Base-by-base conservation (phyloP, 2,888 invertebrate genomes). In the Lochmaea capreae region DNA sequence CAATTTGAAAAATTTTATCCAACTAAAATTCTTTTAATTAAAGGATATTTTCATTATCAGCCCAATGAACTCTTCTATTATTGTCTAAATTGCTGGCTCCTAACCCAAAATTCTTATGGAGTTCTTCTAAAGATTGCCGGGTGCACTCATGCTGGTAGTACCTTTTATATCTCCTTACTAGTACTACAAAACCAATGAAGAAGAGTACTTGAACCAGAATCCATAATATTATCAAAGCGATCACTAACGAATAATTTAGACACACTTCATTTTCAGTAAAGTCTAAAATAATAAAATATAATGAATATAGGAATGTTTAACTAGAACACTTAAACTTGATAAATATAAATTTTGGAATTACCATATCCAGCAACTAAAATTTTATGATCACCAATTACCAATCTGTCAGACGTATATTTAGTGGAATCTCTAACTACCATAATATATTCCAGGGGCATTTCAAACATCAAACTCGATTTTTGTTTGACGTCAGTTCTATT, bases 11-110 rank as follows among this genome's bases (percentile, higher is more conserved):
- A 10, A 16, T 16, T 16, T 9, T 10, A 11, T 58, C 58, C 26
- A 58, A 67, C 6, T 65, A 22, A 26, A 39, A 16, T 58, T n/a
- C n/a, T n/a, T 54, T 52, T 65, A 6, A 65, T 71, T 43, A 73
- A 61, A 78, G 74, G 49, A 80, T 78, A 77, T 81, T 76, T 14
- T 82, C 80, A 74, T 82, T 81, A 78, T 93, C 93, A 0, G 92
- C 93, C 92, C 93, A 93, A 83, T 91, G 92, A 2, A 93, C 93
- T 67, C 93, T 89, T 46, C 93, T 87, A 78, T 89, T 90, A n/a
- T 39, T 39, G 33, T 92, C 91, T 62, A 92, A 90, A 72, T 90
- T 87, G 71, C 85, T 88, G n/a, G 90, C 90, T 74, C 92, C 93
- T 77, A 92, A 89, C 42, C 91, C 92, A 16, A 90, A 89, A 84